Evolutionary conservation across 2,797 vertebrate genomes (phyloP).

Genomic region (Emys orbicularis): DNA sequence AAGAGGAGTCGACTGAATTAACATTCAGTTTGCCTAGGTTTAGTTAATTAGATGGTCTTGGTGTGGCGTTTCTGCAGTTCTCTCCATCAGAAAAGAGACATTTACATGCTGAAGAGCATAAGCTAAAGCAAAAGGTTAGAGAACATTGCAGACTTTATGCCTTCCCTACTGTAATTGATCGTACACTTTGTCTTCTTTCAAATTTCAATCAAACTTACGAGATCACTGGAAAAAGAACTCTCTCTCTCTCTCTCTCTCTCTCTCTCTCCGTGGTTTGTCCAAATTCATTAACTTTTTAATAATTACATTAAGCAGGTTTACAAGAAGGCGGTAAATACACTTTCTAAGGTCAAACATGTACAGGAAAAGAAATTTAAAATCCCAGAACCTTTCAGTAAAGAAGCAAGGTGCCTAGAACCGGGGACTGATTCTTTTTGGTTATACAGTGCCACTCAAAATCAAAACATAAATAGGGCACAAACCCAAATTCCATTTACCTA

Average conservation of each 20-base stretch:
- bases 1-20: conserved; percentile 1
- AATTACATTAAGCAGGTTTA: neutral
- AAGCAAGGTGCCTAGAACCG: neutral
- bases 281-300: neutral
- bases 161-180: neutral
- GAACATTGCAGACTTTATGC: neutral
- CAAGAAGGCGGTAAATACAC: neutral
- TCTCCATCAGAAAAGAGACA: neutral
- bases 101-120: neutral
- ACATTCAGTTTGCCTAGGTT: neutral
- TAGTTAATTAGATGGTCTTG: conserved; percentile 11
- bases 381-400: neutral
- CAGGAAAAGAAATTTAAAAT: neutral
- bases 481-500: conserved; percentile 11
- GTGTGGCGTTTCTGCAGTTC: neutral
- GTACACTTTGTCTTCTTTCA: neutral
- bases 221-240: neutral
- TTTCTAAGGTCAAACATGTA: neutral
- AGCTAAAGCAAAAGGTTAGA: conserved; percentile 1
- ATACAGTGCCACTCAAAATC: neutral
- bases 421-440: neutral
- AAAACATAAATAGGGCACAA: conserved; percentile 29
- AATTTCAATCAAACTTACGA: neutral
- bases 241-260: neutral
- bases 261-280: neutral